These are phyloP conservation scores for Aleiodes testaceus DNA, from an alignment of 2,888 invertebrate genomes.

Conservation along the genomic window DNA sequence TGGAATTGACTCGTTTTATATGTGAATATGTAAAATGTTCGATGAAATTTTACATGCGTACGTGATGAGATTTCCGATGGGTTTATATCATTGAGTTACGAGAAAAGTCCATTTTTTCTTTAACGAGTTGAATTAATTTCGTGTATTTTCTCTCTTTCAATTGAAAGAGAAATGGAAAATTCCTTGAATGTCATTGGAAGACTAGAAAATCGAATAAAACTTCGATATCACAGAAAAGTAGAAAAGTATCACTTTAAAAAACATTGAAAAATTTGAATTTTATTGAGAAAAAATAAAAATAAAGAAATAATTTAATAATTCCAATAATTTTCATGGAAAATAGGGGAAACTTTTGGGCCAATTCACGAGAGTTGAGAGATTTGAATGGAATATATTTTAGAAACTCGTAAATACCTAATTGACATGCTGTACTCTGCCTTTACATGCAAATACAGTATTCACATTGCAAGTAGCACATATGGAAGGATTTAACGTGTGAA, in stretches of 20 bases:
- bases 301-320: too few relatives aligned
- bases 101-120: background rate
- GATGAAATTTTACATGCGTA: conserved; percentile 42
- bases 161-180: too few relatives aligned
- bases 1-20: conserved; percentile 13
- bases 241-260: too few relatives aligned
- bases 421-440: conserved; percentile 35
- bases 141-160: too few relatives aligned
- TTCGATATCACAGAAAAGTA: too few relatives aligned
- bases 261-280: too few relatives aligned
- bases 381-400: conserved; percentile 19
- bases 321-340: too few relatives aligned
- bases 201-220: too few relatives aligned
- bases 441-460: conserved; percentile 38
- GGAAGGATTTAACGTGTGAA: background rate
- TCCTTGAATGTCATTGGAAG: too few relatives aligned
- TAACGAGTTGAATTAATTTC: background rate
- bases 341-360: too few relatives aligned
- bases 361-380: too few relatives aligned
- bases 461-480: conserved; percentile 13
- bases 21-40: conserved; percentile 30
- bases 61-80: conserved; percentile 36
- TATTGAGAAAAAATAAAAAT: too few relatives aligned
- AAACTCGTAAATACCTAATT: conserved; percentile 37
- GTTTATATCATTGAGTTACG: conserved; percentile 31